phyloP scores from a whole-genome alignment of 2,888 invertebrate genomes.

The Iphiclides podalirius region DNA sequence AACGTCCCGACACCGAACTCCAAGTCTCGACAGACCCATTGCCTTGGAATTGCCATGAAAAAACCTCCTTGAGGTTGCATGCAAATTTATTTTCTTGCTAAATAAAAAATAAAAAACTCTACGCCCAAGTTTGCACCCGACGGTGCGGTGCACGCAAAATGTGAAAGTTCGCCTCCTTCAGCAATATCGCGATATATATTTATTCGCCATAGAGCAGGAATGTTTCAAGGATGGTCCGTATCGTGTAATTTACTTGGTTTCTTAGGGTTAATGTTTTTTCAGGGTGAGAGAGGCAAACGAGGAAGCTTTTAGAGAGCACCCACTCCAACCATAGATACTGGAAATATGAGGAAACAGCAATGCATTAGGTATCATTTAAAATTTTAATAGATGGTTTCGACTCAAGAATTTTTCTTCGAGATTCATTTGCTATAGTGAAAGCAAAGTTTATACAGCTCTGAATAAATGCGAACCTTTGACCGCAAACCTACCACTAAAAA shows the following conservation, averaged over 20 bases:
- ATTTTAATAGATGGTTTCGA: too few relatives aligned
- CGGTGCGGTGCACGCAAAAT: slow-evolving; percentile 47
- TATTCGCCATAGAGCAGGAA: slow-evolving; percentile 38
- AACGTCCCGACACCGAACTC: slow-evolving; percentile 16
- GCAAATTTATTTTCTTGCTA: slow-evolving; percentile 38
- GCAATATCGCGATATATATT: slow-evolving; percentile 56
- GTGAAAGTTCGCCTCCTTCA: slow-evolving; percentile 61
- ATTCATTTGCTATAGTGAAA: too few relatives aligned
- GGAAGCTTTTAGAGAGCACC: too few relatives aligned
- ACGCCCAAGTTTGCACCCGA: slow-evolving; percentile 33
- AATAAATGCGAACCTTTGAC: too few relatives aligned
- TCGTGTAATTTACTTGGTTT: neutral
- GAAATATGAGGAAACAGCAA: too few relatives aligned
- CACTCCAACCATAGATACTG: too few relatives aligned
- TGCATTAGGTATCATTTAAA: too few relatives aligned
- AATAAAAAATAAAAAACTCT: slow-evolving; percentile 33
- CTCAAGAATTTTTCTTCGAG: too few relatives aligned
- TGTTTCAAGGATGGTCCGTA: neutral
- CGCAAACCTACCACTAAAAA: too few relatives aligned
- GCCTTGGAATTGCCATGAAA: slow-evolving; percentile 11
- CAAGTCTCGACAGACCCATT: slow-evolving; percentile 14
- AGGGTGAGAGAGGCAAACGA: too few relatives aligned
- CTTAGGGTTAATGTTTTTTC: too few relatives aligned
- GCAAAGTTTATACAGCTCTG: too few relatives aligned
- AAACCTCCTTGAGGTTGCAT: slow-evolving; percentile 33